Conservation (phyloP, 2,113 vertebrate species). For the Proterorhinus semilunaris region DNA sequence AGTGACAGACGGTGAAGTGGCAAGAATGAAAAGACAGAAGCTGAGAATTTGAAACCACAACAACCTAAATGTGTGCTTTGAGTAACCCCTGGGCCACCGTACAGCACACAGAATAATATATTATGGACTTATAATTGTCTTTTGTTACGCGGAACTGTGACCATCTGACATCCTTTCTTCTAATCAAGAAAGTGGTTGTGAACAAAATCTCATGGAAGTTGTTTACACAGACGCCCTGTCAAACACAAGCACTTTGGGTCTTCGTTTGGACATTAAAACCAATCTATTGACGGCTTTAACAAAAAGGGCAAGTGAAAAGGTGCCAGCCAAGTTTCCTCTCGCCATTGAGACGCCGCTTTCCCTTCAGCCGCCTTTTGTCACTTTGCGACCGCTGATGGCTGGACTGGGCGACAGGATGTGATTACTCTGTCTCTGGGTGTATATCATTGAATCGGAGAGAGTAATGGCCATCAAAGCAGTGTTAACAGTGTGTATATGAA, state of each 20-base stretch:
- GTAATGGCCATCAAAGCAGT: constrained; percentile 15
- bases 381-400: constrained; percentile 13
- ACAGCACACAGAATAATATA: too few relatives aligned
- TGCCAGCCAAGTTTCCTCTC: constrained; percentile 2
- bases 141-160: too few relatives aligned
- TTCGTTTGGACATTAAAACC: neutral
- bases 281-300: neutral
- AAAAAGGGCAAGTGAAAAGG: neutral
- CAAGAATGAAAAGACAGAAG: too few relatives aligned
- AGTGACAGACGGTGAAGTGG: too few relatives aligned
- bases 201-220: neutral
- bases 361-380: constrained; percentile 11
- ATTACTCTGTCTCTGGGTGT: constrained; percentile 27
- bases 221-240: neutral
- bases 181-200: neutral
- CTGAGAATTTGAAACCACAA: too few relatives aligned
- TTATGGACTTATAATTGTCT: too few relatives aligned
- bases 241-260: neutral
- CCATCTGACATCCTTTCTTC: too few relatives aligned
- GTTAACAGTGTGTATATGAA: constrained; percentile 16
- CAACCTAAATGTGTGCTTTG: too few relatives aligned
- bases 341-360: neutral
- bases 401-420: constrained; percentile 26
- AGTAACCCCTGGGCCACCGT: too few relatives aligned
- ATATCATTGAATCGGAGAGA: constrained; percentile 3